Conservation (phyloP, 2,797 vertebrate species). For the Urosaurus nigricauda region DNA sequence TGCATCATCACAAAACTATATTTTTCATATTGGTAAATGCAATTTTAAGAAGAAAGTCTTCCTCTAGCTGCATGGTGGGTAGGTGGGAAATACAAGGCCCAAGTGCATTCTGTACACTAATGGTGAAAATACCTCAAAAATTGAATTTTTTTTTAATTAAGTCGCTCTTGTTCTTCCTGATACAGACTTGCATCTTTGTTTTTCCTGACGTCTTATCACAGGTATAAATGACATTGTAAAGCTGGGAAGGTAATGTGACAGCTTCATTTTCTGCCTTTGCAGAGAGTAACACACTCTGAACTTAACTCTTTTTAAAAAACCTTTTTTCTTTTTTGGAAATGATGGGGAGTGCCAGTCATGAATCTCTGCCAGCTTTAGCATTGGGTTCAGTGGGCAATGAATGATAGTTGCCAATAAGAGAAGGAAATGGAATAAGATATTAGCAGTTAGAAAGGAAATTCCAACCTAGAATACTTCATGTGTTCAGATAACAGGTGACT, state of each 20-base stretch:
- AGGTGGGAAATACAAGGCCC: neutral
- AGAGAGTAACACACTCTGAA: neutral
- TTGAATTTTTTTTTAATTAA: neutral
- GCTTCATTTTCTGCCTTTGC: neutral
- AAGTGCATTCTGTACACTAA: neutral
- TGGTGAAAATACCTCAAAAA: neutral
- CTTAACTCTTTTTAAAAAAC: neutral
- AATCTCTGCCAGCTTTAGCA: neutral
- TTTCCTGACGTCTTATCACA: neutral
- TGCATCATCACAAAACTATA: neutral
- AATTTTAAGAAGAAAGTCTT: neutral
- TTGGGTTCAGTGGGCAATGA: neutral
- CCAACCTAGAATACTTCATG: neutral
- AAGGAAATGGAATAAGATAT: neutral
- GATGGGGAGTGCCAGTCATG: neutral
- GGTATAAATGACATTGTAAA: neutral
- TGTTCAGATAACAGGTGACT: neutral
- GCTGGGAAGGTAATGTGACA: neutral
- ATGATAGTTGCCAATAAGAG: constrained; percentile 9
- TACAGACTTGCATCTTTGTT: neutral
- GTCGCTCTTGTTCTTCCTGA: neutral
- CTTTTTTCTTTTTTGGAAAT: neutral
- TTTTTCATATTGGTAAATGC: neutral
- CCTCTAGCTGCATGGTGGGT: neutral
- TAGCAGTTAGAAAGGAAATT: neutral